phyloP scores from a whole-genome alignment of 2,113 vertebrate species.

The Poeciliopsis occidentalis region DNA sequence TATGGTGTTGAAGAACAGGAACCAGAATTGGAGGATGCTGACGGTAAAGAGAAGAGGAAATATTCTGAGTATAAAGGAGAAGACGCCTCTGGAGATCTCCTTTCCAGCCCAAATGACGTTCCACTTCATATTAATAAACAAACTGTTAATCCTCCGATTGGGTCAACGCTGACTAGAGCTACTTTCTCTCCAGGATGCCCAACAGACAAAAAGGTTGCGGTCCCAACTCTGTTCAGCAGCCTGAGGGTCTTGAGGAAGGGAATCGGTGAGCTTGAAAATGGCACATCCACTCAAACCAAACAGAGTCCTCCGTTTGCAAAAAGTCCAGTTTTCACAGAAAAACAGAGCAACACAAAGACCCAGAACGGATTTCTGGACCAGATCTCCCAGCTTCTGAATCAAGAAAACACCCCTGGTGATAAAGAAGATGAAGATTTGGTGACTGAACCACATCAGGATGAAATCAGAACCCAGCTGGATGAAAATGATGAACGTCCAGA shows the following conservation, averaged over 20 bases:
- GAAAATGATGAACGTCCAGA: conserved; percentile 70
- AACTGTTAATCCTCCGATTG: conserved; percentile 25
- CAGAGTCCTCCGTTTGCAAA: conserved; percentile 73
- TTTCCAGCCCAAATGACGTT: not conserved
- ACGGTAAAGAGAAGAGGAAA: not conserved
- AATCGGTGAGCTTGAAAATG: conserved; percentile 70
- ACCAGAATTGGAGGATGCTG: not conserved
- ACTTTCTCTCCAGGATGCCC: conserved; percentile 57
- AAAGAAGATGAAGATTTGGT: conserved; percentile 36
- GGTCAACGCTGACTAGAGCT: conserved; percentile 41
- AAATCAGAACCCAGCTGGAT: conserved; percentile 17
- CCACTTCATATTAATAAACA: not conserved
- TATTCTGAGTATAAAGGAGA: not conserved
- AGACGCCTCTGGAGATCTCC: not conserved
- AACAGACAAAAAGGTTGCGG: conserved; percentile 83
- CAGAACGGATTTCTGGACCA: conserved; percentile 86
- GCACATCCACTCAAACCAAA: conserved; percentile 82
- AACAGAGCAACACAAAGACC: conserved; percentile 41
- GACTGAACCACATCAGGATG: not conserved
- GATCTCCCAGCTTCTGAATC: conserved; percentile 86
- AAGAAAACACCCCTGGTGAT: conserved; percentile 76
- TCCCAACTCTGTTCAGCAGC: conserved; percentile 88
- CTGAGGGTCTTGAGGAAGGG: conserved; percentile 88
- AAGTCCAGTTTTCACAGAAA: conserved; percentile 69
- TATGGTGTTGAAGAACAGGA: conserved; percentile 18